Evolutionary conservation across 2,797 vertebrate genomes (phyloP).

Genomic region (Anguilla marmorata): DNA sequence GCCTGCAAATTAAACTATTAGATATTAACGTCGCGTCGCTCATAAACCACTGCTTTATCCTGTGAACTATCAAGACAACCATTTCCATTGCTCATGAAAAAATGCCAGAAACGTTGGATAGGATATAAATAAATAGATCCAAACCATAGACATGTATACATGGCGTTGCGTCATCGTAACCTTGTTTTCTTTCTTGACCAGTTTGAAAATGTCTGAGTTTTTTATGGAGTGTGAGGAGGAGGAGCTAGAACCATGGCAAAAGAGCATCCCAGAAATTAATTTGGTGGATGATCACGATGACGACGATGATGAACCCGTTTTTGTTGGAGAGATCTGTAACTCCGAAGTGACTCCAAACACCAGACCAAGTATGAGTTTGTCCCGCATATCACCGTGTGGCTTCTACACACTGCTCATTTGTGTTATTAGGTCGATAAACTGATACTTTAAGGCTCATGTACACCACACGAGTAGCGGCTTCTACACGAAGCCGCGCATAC

Average conservation of each 20-base stretch:
- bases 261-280: constrained; percentile 72
- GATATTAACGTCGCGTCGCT: not conserved
- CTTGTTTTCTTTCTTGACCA: constrained; percentile 46
- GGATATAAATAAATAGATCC: not conserved
- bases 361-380: constrained; percentile 55
- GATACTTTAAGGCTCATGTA: not conserved
- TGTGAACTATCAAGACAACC: not conserved
- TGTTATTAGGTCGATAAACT: not conserved
- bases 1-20: not conserved
- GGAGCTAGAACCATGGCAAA: constrained; percentile 85
- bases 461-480: not conserved
- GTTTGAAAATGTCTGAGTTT: constrained; percentile 78
- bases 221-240: constrained; percentile 91
- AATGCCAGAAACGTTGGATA: not conserved
- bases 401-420: not conserved
- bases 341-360: constrained; percentile 67
- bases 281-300: constrained; percentile 73
- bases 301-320: constrained; percentile 87
- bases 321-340: constrained; percentile 81
- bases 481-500: no score
- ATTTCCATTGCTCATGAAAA: not conserved
- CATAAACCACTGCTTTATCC: no score
- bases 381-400: not conserved
- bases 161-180: not conserved
- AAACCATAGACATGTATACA: not conserved